Conservation (phyloP, 2,113 vertebrate species). For the Crocuta crocuta region DNA sequence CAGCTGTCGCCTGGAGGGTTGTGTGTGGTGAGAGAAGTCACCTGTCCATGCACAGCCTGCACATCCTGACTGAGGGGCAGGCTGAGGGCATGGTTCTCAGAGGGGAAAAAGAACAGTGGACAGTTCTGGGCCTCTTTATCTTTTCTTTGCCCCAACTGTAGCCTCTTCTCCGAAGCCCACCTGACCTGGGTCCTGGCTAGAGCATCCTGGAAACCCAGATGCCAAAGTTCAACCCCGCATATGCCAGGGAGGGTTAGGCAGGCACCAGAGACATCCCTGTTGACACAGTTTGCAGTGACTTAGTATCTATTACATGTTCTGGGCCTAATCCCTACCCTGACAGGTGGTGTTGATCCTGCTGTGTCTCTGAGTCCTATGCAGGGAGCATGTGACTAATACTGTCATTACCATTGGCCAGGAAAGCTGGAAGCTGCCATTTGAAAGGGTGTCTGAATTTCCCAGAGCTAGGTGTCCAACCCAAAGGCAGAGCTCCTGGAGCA, state of each 20-base stretch:
- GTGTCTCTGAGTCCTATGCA: not conserved
- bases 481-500: not conserved
- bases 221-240: not conserved
- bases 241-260: conserved; percentile 35
- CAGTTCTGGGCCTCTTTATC: not conserved
- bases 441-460: not conserved
- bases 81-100: not conserved
- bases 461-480: not conserved
- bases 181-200: not conserved
- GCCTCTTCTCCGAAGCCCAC: not conserved
- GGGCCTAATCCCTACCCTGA: conserved; percentile 52
- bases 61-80: not conserved
- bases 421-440: not conserved
- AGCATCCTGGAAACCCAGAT: not conserved
- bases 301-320: not conserved
- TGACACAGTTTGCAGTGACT: conserved; percentile 16
- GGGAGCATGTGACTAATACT: not conserved
- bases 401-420: not conserved
- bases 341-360: not conserved
- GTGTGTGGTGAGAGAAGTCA: not conserved
- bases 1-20: not conserved
- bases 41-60: not conserved
- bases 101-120: not conserved
- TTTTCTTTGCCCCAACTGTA: not conserved
- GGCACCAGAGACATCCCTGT: not conserved